Evolutionary conservation across 1,140 invertebrate species (phyloP), one percentile per base, ranked within the genome.

Genomic region (Lerema accius): DNA sequence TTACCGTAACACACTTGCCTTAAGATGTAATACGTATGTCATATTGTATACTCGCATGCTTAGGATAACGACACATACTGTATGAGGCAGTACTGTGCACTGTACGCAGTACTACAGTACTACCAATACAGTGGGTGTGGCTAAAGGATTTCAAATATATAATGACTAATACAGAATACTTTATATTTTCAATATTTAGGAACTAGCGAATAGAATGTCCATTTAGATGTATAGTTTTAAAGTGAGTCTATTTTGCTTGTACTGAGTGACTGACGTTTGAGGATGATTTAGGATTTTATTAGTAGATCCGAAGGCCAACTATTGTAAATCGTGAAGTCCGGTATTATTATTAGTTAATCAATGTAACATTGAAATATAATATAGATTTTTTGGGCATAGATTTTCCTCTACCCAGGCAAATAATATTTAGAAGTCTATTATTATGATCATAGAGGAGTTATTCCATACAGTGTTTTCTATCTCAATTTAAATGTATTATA

Each of bases 31-130:
- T 23, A 32, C 28, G 28, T 32, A 32, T 32, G 9, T 32, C 28
- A 40, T 23, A 53, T 42, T 19, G 39, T 42, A 56, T 56, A 56
- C 13, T 26, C 40, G 51, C 51, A 56, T 56, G 39, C 51, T 28
- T 55, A 55, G 28, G 28, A 32, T 32, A 9, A 32, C 1, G 28
- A 1, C 9, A 9, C 19, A 2, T 2, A 4, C 4, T 9, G 28
- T 4, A 9, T 9, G 3, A 7, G 28, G 9, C 9, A 3, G 4
- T 32, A 7, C 9, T 1, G 28, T 32, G 19, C 2, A 23, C 19
- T 5, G 19, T 23, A 23, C 19, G 5, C 2, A 23, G 19, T 23
- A 23, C 19, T 23, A 23, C 19, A 3, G 5, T 3, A 23, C 19
- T 23, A 23, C 19, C n/a, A n/a, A n/a, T n/a, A n/a, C n/a, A n/a